Percentiles rank a stretch among this genome's conserved stretches.
Conservation (phyloP, 2,888 invertebrate genomes). For the Pyrgus malvae region DNA sequence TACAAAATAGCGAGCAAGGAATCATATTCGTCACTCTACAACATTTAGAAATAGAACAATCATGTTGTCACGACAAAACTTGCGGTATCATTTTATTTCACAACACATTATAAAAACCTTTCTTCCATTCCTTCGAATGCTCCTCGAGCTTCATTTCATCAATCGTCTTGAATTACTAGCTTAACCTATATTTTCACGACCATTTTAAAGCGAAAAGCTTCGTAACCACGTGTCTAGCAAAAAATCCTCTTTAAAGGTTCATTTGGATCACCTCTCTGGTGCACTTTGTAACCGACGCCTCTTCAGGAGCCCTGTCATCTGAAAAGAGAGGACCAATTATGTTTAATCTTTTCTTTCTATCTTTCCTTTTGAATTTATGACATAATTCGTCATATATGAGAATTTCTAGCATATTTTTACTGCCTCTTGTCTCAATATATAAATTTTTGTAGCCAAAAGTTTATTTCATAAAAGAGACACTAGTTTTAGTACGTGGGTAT, state of each 20-base stretch:
- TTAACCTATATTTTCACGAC: slow-evolving; percentile 40
- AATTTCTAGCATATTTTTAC: too few relatives aligned
- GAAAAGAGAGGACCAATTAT: slow-evolving; percentile 45
- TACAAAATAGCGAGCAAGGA: slow-evolving; percentile 22
- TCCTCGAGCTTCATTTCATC: slow-evolving; percentile 37
- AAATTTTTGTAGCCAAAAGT: too few relatives aligned
- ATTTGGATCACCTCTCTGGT: slow-evolving; percentile 62
- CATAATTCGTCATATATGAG: too few relatives aligned
- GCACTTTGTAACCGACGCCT: slow-evolving; percentile 67
- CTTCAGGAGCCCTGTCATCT: slow-evolving; percentile 79
- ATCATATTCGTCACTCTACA: slow-evolving; percentile 25
- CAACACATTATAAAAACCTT: slow-evolving; percentile 76
- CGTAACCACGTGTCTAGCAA: slow-evolving; percentile 56
- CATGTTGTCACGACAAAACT: slow-evolving; percentile 55
- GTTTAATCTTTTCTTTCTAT: neutral
- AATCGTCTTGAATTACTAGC: slow-evolving; percentile 36
- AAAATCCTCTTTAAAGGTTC: slow-evolving; percentile 51
- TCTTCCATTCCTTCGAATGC: too few relatives aligned
- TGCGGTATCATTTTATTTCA: slow-evolving; percentile 58
- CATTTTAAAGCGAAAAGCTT: slow-evolving; percentile 38
- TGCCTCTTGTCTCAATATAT: too few relatives aligned
- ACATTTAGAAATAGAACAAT: slow-evolving; percentile 43
- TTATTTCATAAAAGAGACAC: too few relatives aligned
- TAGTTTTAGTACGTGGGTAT: too few relatives aligned
- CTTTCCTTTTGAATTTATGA: too few relatives aligned